These are phyloP conservation scores for Stegana nigrithorax DNA, from an alignment of 2,888 invertebrate species.

Conservation along the genomic window DNA sequence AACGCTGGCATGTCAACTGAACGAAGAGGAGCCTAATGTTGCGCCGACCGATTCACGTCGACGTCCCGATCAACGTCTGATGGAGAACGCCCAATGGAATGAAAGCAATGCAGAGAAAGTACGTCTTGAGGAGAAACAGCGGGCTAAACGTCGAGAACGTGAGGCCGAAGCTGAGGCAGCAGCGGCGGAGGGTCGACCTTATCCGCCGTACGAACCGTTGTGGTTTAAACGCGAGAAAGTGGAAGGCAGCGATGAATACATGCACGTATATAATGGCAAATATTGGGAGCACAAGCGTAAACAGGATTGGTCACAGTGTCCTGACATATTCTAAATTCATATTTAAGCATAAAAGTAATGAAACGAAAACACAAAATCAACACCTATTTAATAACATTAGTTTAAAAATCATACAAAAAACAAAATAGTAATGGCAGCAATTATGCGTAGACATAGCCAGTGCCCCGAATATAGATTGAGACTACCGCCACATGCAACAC, in stretches of 20 bases:
- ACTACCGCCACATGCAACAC: conserved; percentile 30
- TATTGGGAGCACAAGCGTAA: conserved; percentile 94
- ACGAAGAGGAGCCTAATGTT: conserved; percentile 91
- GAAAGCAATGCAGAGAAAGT: conserved; percentile 89
- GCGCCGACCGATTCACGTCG: conserved; percentile 94
- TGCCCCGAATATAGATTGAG: conserved; percentile 25
- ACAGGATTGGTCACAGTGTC: conserved; percentile 91
- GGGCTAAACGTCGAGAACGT: conserved; percentile 79
- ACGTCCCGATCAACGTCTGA: conserved; percentile 96
- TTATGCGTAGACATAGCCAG: background rate
- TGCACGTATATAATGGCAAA: conserved; percentile 85
- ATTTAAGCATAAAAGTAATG: conserved; percentile 25
- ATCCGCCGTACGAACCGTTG: conserved; percentile 80
- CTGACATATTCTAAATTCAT: conserved; percentile 76
- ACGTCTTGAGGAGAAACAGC: conserved; percentile 94
- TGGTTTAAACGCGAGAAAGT: conserved; percentile 93
- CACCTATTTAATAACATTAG: background rate
- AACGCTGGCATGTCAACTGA: conserved; percentile 93
- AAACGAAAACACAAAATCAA: conserved; percentile 14
- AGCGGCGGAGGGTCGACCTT: conserved; percentile 74
- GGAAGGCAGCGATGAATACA: conserved; percentile 74
- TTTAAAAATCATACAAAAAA: background rate
- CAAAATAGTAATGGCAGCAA: background rate
- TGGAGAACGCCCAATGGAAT: conserved; percentile 95
- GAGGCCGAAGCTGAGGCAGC: conserved; percentile 84